These are phyloP conservation scores for Halesus radiatus DNA, from an alignment of 1,140 invertebrate genomes.

Conservation along the genomic window DNA sequence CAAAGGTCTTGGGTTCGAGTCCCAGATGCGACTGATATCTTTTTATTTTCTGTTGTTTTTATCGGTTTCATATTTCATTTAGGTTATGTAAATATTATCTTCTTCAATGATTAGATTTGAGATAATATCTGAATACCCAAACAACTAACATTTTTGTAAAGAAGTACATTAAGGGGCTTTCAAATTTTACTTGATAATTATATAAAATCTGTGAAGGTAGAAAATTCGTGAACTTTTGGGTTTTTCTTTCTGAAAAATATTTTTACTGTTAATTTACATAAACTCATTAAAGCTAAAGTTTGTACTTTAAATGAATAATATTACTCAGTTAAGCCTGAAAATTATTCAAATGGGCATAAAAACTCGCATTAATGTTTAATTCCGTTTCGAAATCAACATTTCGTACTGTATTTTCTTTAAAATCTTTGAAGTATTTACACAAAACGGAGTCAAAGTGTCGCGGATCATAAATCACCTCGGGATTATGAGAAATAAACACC, in stretches of 20 bases:
- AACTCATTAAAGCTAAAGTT: not conserved
- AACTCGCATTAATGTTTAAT: not conserved
- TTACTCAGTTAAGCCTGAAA: not conserved
- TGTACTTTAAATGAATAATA: not conserved
- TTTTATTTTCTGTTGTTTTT: too few species aligned
- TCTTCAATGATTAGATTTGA: too few species aligned
- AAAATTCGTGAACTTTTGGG: too few species aligned
- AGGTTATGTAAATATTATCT: too few species aligned
- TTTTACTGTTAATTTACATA: not conserved
- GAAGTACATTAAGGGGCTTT: too few species aligned
- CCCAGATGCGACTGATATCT: too few species aligned
- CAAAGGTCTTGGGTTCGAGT: too few species aligned
- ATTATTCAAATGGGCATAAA: not conserved
- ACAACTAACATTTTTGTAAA: too few species aligned
- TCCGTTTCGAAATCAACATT: not conserved
- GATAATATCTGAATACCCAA: too few species aligned
- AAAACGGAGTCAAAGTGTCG: not conserved
- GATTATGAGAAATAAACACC: slow-evolving; percentile 16
- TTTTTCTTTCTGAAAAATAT: not conserved
- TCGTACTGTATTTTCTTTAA: not conserved
- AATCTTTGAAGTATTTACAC: slow-evolving; percentile 6
- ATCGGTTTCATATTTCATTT: too few species aligned
- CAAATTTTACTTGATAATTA: too few species aligned
- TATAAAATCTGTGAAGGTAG: too few species aligned
- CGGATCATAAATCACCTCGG: not conserved